phyloP scores from a whole-genome alignment of 1,140 invertebrate species.

The Bombus fervidus region DNA sequence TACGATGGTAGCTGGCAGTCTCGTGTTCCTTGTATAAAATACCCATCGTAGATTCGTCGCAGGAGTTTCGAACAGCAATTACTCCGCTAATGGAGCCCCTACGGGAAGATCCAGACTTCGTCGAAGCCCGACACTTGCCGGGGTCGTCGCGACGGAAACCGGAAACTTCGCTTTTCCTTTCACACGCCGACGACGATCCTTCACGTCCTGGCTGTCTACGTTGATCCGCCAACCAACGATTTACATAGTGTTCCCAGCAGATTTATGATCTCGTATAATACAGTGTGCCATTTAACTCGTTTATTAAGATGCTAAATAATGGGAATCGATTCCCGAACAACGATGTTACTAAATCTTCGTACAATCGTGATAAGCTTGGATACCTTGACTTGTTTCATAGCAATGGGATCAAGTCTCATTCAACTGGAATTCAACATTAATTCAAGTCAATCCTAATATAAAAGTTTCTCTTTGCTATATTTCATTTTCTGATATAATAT shows the following conservation, averaged over 20 bases:
- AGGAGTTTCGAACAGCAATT: constrained; percentile 79
- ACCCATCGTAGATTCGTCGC: constrained; percentile 75
- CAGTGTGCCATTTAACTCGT: constrained; percentile 8
- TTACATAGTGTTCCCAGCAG: constrained; percentile 34
- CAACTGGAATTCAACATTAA: too few species aligned
- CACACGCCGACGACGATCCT: constrained; percentile 8
- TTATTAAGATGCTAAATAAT: constrained; percentile 15
- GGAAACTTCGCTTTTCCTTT: constrained; percentile 52
- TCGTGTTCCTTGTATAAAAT: constrained; percentile 43
- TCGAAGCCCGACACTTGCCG: constrained; percentile 48
- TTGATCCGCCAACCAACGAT: constrained; percentile 54
- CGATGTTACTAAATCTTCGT: neutral
- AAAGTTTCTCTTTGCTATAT: too few species aligned
- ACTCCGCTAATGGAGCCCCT: constrained; percentile 76
- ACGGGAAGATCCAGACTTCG: constrained; percentile 69
- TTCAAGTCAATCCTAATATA: too few species aligned
- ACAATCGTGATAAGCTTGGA: neutral
- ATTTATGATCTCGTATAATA: constrained; percentile 34
- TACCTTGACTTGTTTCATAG: neutral
- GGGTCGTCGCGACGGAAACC: constrained; percentile 42
- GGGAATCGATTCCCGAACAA: neutral
- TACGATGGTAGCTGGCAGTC: constrained; percentile 38
- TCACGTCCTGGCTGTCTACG: neutral
- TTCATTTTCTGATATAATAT: too few species aligned
- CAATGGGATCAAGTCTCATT: neutral